These are phyloP conservation scores for Drosophila recens DNA, from an alignment of 2,888 invertebrate genomes.

Conservation along the genomic window DNA sequence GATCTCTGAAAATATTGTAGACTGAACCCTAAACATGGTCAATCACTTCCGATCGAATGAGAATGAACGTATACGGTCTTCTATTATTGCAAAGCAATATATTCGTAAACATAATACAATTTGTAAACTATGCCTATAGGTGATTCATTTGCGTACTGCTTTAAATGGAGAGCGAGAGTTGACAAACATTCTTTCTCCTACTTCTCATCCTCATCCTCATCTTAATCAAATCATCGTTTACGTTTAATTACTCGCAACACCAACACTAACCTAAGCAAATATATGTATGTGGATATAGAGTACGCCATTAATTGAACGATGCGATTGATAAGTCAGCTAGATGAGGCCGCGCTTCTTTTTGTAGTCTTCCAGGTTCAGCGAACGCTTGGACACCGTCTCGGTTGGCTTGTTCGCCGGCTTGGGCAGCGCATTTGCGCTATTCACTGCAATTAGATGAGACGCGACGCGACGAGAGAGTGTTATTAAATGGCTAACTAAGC, in stretches of 20 bases:
- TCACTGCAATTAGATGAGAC: conserved; percentile 85
- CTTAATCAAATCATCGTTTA: conserved; percentile 32
- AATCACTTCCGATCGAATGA: conserved; percentile 8
- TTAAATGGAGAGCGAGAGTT: conserved; percentile 19
- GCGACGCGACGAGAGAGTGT: background rate
- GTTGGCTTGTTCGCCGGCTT: conserved; percentile 91
- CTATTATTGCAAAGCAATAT: conserved; percentile 41
- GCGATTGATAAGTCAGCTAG: conserved; percentile 83
- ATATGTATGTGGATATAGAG: conserved; percentile 23
- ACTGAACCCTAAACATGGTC: background rate
- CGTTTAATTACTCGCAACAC: conserved; percentile 42
- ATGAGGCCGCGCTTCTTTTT: conserved; percentile 97
- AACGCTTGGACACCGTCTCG: conserved; percentile 93
- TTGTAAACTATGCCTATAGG: conserved; percentile 48
- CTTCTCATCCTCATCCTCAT: conserved; percentile 11
- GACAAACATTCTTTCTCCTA: conserved; percentile 15
- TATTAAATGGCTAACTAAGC: conserved; percentile 5
- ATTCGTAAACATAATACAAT: conserved; percentile 49
- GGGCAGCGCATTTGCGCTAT: conserved; percentile 90
- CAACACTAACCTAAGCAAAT: conserved; percentile 34
- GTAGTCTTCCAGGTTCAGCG: conserved; percentile 95
- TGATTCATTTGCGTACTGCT: conserved; percentile 33
- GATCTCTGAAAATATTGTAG: background rate
- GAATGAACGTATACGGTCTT: conserved; percentile 15
- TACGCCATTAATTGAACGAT: conserved; percentile 25